Conservation (phyloP, 2,797 vertebrate genomes). For the Capromys pilorides region DNA sequence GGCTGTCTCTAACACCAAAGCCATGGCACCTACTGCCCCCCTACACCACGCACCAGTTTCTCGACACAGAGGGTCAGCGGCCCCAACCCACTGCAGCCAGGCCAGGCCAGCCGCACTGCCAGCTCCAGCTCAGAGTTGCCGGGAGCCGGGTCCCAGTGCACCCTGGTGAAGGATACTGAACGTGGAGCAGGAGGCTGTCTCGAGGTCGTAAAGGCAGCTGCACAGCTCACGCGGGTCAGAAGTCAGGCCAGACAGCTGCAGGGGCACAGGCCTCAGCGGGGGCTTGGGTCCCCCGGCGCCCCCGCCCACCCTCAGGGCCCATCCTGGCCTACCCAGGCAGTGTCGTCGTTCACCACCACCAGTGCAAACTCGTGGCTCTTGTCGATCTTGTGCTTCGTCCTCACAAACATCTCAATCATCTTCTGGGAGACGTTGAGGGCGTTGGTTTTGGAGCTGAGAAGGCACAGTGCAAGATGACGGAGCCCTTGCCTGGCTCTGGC, state of each 20-base stretch:
- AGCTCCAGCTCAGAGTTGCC: background rate
- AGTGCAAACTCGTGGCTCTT: conserved; percentile 96
- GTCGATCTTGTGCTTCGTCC: conserved; percentile 98
- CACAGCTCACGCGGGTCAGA: conserved; percentile 96
- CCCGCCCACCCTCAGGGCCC: background rate
- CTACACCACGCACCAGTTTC: background rate
- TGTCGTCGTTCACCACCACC: conserved; percentile 95
- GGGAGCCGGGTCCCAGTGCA: background rate
- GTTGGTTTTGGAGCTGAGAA: conserved; percentile 92
- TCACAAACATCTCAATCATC: conserved; percentile 99
- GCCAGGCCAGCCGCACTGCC: background rate
- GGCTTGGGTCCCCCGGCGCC: fast-evolving
- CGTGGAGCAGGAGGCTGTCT: conserved; percentile 93
- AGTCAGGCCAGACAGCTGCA: conserved; percentile 95
- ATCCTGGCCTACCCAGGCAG: conserved; percentile 83
- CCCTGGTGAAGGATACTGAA: conserved; percentile 93
- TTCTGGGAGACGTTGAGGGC: conserved; percentile 97
- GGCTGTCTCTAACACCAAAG: background rate
- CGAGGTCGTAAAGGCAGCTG: conserved; percentile 96
- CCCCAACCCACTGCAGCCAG: fast-evolving
- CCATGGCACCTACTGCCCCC: fast-evolving
- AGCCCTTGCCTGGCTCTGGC: background rate
- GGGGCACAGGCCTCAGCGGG: background rate
- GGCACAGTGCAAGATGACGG: fast-evolving
- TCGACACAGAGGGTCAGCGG: background rate